Percentiles rank a stretch among this genome's conserved stretches.
These are phyloP conservation scores for Pelagia noctiluca DNA, from an alignment of 30 jellyfish, hydroid and myxozoan genomes.

Conservation along the genomic window DNA sequence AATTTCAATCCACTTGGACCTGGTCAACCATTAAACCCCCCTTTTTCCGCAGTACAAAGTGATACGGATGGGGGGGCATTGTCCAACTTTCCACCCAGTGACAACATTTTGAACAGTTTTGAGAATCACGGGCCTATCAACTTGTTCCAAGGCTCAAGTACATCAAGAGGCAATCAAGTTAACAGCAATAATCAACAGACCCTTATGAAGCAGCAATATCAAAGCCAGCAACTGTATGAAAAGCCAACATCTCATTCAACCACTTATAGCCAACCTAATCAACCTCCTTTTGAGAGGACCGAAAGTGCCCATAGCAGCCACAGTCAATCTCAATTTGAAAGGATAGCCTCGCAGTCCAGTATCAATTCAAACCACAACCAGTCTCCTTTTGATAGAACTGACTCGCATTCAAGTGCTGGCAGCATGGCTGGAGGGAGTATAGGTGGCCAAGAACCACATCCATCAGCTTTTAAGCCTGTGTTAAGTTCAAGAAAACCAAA, in stretches of 20 bases:
- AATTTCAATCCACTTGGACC: not conserved
- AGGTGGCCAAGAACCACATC: not conserved
- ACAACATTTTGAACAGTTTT: not conserved
- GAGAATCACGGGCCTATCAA: not conserved
- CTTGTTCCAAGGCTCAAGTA: not conserved
- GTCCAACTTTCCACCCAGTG: not conserved
- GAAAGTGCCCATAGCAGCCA: no score
- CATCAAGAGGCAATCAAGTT: not conserved
- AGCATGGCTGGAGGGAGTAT: not conserved
- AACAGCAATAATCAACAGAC: not conserved
- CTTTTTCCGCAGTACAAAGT: not conserved
- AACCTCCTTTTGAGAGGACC: no score
- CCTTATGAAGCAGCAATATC: not conserved
- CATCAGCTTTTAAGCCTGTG: not conserved
- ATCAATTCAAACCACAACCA: no score
- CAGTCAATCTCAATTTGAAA: no score
- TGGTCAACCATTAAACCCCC: not conserved
- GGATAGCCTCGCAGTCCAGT: no score
- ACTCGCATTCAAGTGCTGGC: not conserved
- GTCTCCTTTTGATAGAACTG: not conserved
- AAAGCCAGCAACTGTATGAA: no score
- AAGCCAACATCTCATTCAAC: no score
- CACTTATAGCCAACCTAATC: no score
- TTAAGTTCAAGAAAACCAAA: not conserved
- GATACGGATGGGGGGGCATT: not conserved